Base-by-base conservation (phyloP, 2,888 invertebrate genomes). In the Rapana venosa region DNA sequence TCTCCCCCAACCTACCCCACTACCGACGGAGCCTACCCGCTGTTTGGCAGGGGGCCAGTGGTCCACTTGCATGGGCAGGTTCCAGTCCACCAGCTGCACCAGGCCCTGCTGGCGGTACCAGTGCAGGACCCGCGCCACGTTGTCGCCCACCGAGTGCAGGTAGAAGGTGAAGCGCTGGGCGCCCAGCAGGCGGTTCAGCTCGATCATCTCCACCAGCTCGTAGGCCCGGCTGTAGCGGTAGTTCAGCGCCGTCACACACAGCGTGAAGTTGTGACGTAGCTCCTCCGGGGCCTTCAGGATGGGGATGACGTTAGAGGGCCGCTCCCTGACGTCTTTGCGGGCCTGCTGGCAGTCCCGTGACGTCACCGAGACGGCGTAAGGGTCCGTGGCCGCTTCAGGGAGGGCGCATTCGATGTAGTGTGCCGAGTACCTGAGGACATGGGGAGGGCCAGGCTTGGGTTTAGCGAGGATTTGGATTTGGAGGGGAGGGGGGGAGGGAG, bases 201-300 rank as follows among this genome's bases (percentile, higher is more conserved):
- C 95, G 8, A 96, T 93, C 94, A 95, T 95, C 91, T 96, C 95
- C 8, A 96, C 93, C 35, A 96, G 91, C 87, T 94, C 94, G 79
- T 94, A 94, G 11, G 94, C 94, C 13, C 92, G 91, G 30, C 92
- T 92, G 89, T 93, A 94, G 6, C 90, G 87, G 90, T 90, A 93
- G 90, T 94, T 94, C 4, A 95, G 87, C 0, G 95, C 94, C 17
- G 93, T 92, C 5, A 94, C 92, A 81, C 94, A 95, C 4, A 94
- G 92, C 0, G 94, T 93, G 88, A 94, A 94, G 15, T 93, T 88
- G 90, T 47, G 11, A 88, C 32, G 58, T 22, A 79, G 61, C n/a
- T 17, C 35, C 70, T 58, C n/a, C 4, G 30, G 13, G 17, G 30
- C 22, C 11, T 35, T 2, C 22, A 36, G 8, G 26, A 81, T 35